Evolutionary conservation across 1,140 invertebrate genomes (phyloP).

Genomic region (Papilio helenus): DNA sequence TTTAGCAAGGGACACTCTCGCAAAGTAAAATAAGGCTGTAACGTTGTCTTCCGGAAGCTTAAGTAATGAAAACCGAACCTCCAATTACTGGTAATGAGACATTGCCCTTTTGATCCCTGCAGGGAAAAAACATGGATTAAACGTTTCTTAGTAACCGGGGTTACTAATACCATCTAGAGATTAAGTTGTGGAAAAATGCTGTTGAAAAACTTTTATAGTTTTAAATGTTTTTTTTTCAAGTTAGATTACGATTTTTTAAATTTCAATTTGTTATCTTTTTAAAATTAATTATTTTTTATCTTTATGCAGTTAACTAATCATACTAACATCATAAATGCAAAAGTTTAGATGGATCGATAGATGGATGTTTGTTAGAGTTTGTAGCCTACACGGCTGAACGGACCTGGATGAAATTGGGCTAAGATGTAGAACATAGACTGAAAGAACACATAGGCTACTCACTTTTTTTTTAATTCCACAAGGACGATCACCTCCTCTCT

Average conservation of each 20-base stretch:
- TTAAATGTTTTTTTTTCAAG: background rate
- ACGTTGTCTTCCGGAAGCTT: background rate
- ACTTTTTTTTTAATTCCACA: no score
- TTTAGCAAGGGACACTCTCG: background rate
- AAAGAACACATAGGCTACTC: no score
- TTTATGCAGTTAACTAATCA: no score
- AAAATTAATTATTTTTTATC: no score
- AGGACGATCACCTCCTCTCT: no score
- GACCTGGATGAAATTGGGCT: no score
- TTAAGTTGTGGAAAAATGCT: background rate
- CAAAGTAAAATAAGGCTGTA: background rate
- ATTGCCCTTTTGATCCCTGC: background rate
- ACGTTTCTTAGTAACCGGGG: background rate
- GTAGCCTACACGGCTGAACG: no score
- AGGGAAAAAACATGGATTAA: background rate
- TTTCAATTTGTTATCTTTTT: no score
- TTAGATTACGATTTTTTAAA: background rate
- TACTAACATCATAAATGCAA: no score
- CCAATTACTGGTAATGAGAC: constrained; percentile 21
- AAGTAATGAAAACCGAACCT: constrained; percentile 27
- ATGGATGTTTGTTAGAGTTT: no score
- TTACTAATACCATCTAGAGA: background rate
- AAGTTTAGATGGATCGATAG: no score
- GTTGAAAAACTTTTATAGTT: background rate
- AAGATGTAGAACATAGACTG: no score